Base-by-base conservation (phyloP, 2,797 vertebrate species). In the Steatocranus sp. region DNA sequence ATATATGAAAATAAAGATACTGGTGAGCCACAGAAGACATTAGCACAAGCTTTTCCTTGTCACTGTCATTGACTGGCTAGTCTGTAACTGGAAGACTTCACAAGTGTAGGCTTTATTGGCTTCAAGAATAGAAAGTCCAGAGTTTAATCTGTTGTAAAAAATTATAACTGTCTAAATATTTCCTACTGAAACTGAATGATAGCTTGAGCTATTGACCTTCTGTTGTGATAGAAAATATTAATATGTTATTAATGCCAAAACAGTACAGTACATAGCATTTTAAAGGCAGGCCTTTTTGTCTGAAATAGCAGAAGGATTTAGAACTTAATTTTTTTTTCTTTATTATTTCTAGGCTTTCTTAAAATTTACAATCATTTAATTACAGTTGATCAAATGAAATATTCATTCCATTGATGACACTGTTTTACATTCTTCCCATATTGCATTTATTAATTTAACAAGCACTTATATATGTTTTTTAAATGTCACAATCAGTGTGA, bases 31-130 rank as follows among this genome's bases (percentile, higher is more conserved):
- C 66, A 70, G 66, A 46, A 46, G 15, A 30, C 6, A 0, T 27
- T 6, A 27, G 66, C 1, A 43, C 0, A 0, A 27, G n/a, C 15
- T 17, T 17, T 7, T 7, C 48, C 4, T 3, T 17, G 8, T 68
- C n/a, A 63, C 11, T 9, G n/a, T 66, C 38, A 46, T 27, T 11
- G 41, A 27, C 14, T 70, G 63, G 38, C 8, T 25, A 18, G 23
- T 27, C 63, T 23, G 38, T 68, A 41, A 43, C 8, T 68, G 14
- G 63, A 68, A 43, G 8, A 7, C 8, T 11, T 25, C 8, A 43
- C 38, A 43, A 41, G 34, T 11, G 0, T 14, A 38, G 58, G 18
- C 41, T 27, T 46, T 1, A 70, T 27, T 1, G 4, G 9, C 66
- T 43, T 46, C 23, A 70, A 17, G 38, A 46, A 27, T 27, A 43